Conservation (phyloP, 2,113 vertebrate genomes). For the Macheiramphus alcinus region DNA sequence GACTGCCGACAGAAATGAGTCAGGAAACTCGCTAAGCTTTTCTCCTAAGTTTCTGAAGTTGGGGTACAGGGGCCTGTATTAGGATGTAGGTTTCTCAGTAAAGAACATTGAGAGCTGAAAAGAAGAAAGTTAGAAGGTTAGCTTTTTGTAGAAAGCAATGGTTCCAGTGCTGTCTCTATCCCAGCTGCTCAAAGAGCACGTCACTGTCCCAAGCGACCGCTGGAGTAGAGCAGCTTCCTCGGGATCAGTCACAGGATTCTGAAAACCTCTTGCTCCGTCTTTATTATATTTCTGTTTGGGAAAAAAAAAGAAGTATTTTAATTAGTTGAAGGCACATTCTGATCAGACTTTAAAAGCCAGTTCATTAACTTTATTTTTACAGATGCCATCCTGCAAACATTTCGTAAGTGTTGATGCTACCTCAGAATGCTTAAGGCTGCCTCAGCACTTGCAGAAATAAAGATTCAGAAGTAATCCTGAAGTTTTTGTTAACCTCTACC, state of each 20-base stretch:
- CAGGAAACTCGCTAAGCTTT: background rate
- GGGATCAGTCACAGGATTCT: background rate
- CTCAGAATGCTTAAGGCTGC: background rate
- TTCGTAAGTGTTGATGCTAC: background rate
- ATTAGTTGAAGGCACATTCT: background rate
- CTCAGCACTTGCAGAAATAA: background rate
- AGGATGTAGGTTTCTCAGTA: background rate
- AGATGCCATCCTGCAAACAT: background rate
- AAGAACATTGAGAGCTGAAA: background rate
- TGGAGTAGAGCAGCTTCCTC: background rate
- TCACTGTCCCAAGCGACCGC: background rate
- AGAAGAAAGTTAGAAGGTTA: background rate
- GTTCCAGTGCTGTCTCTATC: background rate
- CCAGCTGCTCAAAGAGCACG: fast-evolving
- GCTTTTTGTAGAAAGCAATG: background rate
- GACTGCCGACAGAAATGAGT: background rate
- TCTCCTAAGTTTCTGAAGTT: background rate
- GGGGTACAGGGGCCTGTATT: background rate
- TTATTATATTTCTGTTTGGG: background rate
- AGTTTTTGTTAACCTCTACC: background rate
- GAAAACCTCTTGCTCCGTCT: background rate
- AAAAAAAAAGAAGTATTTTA: background rate
- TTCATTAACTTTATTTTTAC: background rate
- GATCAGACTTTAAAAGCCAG: background rate
- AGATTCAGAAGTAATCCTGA: background rate